A percentile compares a stretch with the other conserved stretches of the same genome.
These are phyloP conservation scores for Lysiphlebus fabarum DNA, from an alignment of 1,140 invertebrate species.

Conservation along the genomic window DNA sequence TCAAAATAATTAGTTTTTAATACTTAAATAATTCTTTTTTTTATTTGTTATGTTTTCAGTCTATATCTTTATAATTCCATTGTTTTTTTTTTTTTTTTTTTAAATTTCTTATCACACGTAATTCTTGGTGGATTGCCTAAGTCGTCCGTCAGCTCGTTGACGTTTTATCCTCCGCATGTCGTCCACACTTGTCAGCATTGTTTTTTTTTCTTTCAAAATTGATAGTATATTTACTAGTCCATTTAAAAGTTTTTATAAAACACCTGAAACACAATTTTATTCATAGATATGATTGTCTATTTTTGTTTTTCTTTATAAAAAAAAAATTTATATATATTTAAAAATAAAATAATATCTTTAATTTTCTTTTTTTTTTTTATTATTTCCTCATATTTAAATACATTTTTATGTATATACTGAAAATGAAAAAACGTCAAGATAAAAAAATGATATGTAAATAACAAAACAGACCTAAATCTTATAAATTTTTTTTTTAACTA, in stretches of 20 bases:
- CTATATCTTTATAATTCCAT: background rate
- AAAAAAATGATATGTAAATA: too few species aligned
- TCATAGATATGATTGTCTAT: background rate
- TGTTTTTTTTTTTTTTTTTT: conserved; percentile 1
- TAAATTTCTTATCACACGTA: conserved; percentile 17
- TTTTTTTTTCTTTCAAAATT: conserved; percentile 7
- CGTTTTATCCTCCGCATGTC: conserved; percentile 25
- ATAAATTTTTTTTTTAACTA: too few species aligned
- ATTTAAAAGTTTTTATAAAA: background rate
- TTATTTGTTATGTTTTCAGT: background rate
- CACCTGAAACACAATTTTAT: conserved; percentile 12
- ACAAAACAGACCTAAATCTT: too few species aligned
- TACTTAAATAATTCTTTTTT: background rate
- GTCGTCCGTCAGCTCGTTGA: conserved; percentile 18
- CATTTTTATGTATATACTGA: too few species aligned
- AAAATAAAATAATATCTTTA: background rate
- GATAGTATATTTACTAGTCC: background rate
- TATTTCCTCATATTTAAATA: too few species aligned
- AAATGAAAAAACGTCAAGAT: too few species aligned
- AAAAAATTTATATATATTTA: background rate
- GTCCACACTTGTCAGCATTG: conserved; percentile 13
- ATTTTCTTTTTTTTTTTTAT: too few species aligned
- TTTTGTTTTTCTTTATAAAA: background rate
- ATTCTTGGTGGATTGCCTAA: conserved; percentile 14
- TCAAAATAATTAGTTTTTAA: background rate